Evolutionary conservation across 1,140 invertebrate genomes (phyloP).

Genomic region (Pseudobourletiella spinata): DNA sequence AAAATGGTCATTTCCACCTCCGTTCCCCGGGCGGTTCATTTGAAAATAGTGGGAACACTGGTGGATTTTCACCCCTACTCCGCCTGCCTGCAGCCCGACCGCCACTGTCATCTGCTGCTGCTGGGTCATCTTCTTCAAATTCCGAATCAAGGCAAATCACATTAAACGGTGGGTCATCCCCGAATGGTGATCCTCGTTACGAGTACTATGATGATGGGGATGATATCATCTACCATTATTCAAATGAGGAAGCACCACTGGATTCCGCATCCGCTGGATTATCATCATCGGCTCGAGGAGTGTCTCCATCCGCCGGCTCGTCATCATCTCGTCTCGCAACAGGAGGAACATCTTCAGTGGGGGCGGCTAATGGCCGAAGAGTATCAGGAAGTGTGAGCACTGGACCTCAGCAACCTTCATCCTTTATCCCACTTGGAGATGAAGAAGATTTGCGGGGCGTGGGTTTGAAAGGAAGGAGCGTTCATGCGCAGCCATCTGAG

Average conservation of each 20-base stretch:
- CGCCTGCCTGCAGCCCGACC: background rate
- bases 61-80: too few species aligned
- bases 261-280: background rate
- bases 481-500: slow-evolving; percentile 2
- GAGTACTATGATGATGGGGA: slow-evolving; percentile 30
- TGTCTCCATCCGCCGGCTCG: too few species aligned
- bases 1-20: slow-evolving; percentile 21
- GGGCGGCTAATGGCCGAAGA: too few species aligned
- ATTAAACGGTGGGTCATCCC: too few species aligned
- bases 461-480: slow-evolving; percentile 20
- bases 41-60: too few species aligned
- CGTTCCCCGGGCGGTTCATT: background rate
- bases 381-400: too few species aligned
- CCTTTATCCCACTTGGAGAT: slow-evolving; percentile 19
- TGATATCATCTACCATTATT: slow-evolving; percentile 19
- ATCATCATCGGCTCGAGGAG: background rate
- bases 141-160: too few species aligned
- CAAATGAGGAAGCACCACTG: slow-evolving; percentile 15
- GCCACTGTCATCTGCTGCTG: too few species aligned
- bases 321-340: too few species aligned
- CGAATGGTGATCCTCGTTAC: slow-evolving; percentile 21
- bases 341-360: too few species aligned
- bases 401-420: slow-evolving; percentile 17
- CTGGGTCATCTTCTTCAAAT: too few species aligned
- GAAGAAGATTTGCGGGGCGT: slow-evolving; percentile 10